A percentile compares a stretch with the other conserved stretches of the same genome.
These are phyloP conservation scores for Disparrhopalites patrizii DNA, from an alignment of 2,888 invertebrate species.

Conservation along the genomic window DNA sequence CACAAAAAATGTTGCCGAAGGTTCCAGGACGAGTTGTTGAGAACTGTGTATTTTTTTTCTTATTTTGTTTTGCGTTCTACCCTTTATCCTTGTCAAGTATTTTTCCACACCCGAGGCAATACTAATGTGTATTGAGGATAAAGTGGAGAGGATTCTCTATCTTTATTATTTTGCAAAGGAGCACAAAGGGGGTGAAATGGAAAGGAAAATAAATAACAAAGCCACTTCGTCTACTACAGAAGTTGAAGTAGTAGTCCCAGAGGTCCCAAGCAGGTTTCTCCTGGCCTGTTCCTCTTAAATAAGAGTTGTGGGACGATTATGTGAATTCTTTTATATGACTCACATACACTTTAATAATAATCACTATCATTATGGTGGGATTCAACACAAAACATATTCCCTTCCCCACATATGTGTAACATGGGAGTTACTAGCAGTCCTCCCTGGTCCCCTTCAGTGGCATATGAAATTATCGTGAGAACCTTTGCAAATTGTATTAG, in stretches of 20 bases:
- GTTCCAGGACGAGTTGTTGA: constrained; percentile 1
- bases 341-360: not conserved
- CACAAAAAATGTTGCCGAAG: not conserved
- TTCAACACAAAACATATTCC: not conserved
- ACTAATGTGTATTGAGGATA: no score
- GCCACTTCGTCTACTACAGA: no score
- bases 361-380: not conserved
- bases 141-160: not conserved
- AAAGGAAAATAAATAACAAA: not conserved
- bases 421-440: no score
- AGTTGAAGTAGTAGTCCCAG: no score
- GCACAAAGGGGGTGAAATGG: not conserved
- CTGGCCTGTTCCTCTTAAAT: not conserved
- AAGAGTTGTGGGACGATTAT: not conserved
- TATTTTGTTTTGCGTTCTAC: no score
- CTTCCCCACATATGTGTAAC: not conserved
- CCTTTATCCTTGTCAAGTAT: no score
- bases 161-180: no score
- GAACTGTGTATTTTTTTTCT: not conserved
- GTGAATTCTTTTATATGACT: constrained; percentile 2
- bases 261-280: not conserved
- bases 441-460: no score
- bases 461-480: no score
- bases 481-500: no score
- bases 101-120: no score